These are phyloP conservation scores for Vulpes vulpes DNA, from an alignment of 2,113 vertebrate genomes.

Conservation along the genomic window DNA sequence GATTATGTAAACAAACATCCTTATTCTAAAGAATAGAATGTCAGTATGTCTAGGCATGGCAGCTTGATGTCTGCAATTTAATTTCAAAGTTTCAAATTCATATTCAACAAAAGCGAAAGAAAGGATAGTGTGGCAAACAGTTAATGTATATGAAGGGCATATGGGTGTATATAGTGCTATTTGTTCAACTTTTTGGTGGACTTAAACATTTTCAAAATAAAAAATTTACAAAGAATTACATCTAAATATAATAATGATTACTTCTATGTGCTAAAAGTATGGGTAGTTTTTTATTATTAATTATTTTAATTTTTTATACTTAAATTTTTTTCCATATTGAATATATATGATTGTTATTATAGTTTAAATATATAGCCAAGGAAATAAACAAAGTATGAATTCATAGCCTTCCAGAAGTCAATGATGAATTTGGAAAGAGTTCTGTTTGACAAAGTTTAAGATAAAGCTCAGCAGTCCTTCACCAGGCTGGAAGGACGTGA, in stretches of 20 bases:
- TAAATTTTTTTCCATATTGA: background rate
- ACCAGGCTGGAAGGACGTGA: no score
- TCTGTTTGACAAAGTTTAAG: background rate
- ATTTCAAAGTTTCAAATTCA: background rate
- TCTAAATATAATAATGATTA: background rate
- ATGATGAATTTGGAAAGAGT: background rate
- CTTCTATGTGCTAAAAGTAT: background rate
- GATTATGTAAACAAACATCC: background rate
- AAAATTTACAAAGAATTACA: background rate
- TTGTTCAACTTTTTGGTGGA: background rate
- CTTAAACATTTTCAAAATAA: slow-evolving; percentile 39
- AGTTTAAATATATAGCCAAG: background rate
- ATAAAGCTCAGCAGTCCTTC: background rate
- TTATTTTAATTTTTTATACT: background rate
- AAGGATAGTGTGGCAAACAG: background rate
- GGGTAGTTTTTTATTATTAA: background rate
- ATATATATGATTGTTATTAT: background rate
- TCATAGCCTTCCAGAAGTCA: background rate
- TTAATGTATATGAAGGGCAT: background rate
- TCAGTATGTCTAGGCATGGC: background rate
- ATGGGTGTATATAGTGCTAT: background rate
- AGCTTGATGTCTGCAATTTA: background rate
- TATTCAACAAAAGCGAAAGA: background rate
- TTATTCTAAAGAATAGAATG: background rate
- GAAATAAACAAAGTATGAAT: background rate